Base-by-base conservation (phyloP, 2,113 vertebrate species). In the Todiramphus saurophagus region DNA sequence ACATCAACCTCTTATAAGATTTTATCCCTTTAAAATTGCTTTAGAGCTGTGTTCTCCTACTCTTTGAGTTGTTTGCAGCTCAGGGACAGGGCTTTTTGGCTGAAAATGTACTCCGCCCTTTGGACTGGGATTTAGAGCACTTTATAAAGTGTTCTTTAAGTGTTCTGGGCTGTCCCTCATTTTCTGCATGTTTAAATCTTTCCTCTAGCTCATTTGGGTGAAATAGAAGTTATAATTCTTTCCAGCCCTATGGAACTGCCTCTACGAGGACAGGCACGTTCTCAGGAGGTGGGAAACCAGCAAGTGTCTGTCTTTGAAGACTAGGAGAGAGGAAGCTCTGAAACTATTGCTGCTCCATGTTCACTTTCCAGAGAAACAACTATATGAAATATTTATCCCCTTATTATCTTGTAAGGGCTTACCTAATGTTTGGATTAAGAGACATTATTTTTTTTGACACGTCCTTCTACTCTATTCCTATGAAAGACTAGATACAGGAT, bases 1-100 rank as follows among this genome's bases (percentile, higher is more conserved):
- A 10, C 3, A 17, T 51, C 19, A 43, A 7, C 1, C 3, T 41
- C 9, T 37, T 30, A 7, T 2, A 23, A 6, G 14, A 17, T 25
- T 62, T 77, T 78, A 39, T 77, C 20, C 2, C 25, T 72, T 70
- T 18, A 12, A 89, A 82, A 46, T 25, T 16, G 8, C 4, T 58
- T 44, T 51, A 44, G 37, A 70, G 9, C 8, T 20, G 7, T 9
- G 6, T 67, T 62, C 21, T 87, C 27, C 39, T 79, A 23, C 25
- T 50, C 33, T 23, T 44, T 4, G 17, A 14, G 13, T 7, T 67
- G 13, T 59, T 63, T 85, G 48, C 76, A 83, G 20, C 8, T 83
- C 31, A 43, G 62, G 21, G 21, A 9, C 8, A 28, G 35, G 28
- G 62, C 28, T 35, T 23, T 53, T 27, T 1, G 2, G 41, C 62